These are phyloP conservation scores for Myrmophylax atrothorax DNA, from an alignment of 2,113 vertebrate genomes.

Conservation along the genomic window DNA sequence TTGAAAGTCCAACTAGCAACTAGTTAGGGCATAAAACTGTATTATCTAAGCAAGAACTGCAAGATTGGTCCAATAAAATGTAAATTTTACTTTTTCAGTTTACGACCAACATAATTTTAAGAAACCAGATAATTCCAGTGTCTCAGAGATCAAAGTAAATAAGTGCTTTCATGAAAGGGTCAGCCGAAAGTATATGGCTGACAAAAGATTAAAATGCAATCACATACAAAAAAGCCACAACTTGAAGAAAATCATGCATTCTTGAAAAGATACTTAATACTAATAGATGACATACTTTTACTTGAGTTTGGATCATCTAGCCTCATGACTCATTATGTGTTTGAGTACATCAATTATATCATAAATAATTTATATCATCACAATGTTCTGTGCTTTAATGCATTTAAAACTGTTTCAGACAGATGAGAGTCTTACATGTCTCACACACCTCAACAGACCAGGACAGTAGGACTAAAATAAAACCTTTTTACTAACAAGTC, in stretches of 20 bases:
- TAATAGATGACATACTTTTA: conserved; percentile 63
- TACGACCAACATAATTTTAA: neutral
- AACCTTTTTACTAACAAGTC: neutral
- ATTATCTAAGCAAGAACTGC: neutral
- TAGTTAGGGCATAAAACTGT: neutral
- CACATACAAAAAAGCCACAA: conserved; percentile 17
- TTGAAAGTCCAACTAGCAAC: neutral
- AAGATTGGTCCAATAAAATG: neutral
- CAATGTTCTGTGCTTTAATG: conserved; percentile 45
- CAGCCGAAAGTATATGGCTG: neutral
- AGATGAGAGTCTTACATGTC: neutral
- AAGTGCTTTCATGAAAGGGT: neutral
- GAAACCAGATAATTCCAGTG: neutral
- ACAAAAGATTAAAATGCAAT: conserved; percentile 53
- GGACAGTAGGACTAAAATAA: neutral
- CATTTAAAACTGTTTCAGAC: conserved; percentile 15
- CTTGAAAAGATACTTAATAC: conserved; percentile 61
- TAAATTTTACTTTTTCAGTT: neutral
- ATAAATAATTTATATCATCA: conserved; percentile 70
- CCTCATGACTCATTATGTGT: conserved; percentile 53
- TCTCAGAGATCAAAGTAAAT: neutral
- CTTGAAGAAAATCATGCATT: conserved; percentile 43
- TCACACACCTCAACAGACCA: neutral
- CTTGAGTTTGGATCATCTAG: conserved; percentile 61
- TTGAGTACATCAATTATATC: conserved; percentile 63